A percentile compares a stretch with the other conserved stretches of the same genome.
Conservation (phyloP, 2,888 invertebrate genomes). For the Leucozona laternaria region DNA sequence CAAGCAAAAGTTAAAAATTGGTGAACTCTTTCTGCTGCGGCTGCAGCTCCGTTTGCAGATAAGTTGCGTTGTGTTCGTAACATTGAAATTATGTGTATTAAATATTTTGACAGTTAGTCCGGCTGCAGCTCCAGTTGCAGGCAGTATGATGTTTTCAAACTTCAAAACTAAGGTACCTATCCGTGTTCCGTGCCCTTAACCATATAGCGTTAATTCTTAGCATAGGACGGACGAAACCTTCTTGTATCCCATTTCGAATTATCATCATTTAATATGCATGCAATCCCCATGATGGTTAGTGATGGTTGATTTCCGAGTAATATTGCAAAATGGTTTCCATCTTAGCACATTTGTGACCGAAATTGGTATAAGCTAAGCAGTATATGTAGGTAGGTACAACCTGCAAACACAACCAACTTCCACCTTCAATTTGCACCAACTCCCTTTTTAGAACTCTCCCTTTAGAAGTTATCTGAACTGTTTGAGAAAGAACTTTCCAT, state of each 20-base stretch:
- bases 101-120: too few relatives aligned
- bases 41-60: too few relatives aligned
- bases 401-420: slow-evolving; percentile 55
- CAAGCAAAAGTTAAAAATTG: too few relatives aligned
- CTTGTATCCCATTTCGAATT: background rate
- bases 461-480: slow-evolving; percentile 21
- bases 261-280: slow-evolving; percentile 62
- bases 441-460: background rate
- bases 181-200: slow-evolving; percentile 16
- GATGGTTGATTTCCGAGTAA: slow-evolving; percentile 39
- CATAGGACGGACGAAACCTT: slow-evolving; percentile 18
- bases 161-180: slow-evolving; percentile 31
- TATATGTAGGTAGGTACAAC: slow-evolving; percentile 34
- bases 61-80: too few relatives aligned
- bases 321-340: slow-evolving; percentile 72
- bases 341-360: slow-evolving; percentile 60
- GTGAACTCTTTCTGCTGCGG: too few relatives aligned
- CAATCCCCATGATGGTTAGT: slow-evolving; percentile 5
- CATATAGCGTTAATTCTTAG: slow-evolving; percentile 47
- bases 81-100: too few relatives aligned
- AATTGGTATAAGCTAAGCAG: slow-evolving; percentile 48
- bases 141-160: background rate
- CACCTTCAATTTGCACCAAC: slow-evolving; percentile 10
- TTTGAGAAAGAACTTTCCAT: slow-evolving; percentile 60
- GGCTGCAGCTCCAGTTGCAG: too few relatives aligned